Conservation (phyloP, 2,113 vertebrate genomes). For the Gobio gobio region DNA sequence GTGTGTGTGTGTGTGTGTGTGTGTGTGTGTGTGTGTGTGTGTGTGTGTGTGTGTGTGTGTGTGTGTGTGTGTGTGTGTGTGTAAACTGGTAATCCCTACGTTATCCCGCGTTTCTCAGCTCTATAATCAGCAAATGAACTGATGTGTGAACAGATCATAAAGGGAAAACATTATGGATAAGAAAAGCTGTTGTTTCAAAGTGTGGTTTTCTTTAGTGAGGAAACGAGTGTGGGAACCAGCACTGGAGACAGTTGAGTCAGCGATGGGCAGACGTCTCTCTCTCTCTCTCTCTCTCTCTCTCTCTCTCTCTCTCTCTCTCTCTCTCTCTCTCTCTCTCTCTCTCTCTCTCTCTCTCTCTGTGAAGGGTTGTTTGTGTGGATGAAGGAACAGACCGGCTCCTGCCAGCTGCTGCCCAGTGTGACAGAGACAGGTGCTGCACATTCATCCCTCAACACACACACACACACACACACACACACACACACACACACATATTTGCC, state of each 20-base stretch:
- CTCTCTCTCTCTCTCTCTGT: neutral
- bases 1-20: too few relatives aligned
- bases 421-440: conserved; percentile 51
- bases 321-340: too few relatives aligned
- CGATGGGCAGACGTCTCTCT: neutral
- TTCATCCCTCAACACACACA: conserved; percentile 14
- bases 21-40: too few relatives aligned
- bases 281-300: conserved; percentile 39
- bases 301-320: neutral
- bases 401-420: conserved; percentile 64
- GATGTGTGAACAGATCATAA: neutral
- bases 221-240: neutral
- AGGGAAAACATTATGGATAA: neutral
- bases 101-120: too few relatives aligned
- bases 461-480: neutral
- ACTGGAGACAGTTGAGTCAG: neutral
- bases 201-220: neutral
- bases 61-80: too few relatives aligned
- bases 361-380: conserved; percentile 31
- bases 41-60: too few relatives aligned
- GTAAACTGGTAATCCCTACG: too few relatives aligned
- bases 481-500: neutral
- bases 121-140: neutral
- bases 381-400: conserved; percentile 58
- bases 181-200: neutral